Percentiles rank a stretch among this genome's conserved stretches.
phyloP scores from a whole-genome alignment of 2,797 vertebrate genomes.

The Hipposideros larvatus region DNA sequence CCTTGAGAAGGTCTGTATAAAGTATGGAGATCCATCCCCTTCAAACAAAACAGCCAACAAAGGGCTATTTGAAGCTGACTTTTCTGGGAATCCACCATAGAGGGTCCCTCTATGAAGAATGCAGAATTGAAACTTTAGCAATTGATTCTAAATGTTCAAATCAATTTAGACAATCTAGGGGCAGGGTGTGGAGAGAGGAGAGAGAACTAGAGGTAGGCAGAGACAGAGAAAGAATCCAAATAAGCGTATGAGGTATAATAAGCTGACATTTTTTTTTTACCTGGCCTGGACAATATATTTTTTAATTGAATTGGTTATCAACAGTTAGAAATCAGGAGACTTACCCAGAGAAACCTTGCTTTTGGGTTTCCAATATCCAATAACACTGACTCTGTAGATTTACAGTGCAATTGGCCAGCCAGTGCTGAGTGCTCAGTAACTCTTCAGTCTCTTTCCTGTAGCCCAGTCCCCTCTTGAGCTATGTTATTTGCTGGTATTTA shows the following conservation, averaged over 20 bases:
- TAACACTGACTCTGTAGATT: background rate
- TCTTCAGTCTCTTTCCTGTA: background rate
- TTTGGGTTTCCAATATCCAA: background rate
- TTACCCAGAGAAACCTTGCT: background rate
- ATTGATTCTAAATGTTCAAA: background rate
- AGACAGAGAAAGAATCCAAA: background rate
- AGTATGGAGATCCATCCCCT: background rate
- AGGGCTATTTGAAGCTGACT: background rate
- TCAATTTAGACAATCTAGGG: background rate
- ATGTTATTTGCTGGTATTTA: background rate
- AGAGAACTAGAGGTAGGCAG: background rate
- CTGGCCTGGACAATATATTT: background rate
- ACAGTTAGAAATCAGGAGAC: background rate
- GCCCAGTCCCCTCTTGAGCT: background rate
- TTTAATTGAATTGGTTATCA: background rate
- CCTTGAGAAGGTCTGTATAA: background rate
- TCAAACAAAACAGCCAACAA: constrained; percentile 31
- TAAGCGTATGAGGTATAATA: background rate
- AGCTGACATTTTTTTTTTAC: background rate
- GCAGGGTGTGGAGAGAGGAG: background rate
- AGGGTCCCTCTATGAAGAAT: background rate
- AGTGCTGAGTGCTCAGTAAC: background rate
- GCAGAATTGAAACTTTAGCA: background rate
- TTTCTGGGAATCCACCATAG: background rate
- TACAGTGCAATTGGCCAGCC: background rate